Evolutionary conservation across 2,113 vertebrate genomes (phyloP), one percentile per base, ranked within the genome.

Genomic region (Danionella cerebrum): DNA sequence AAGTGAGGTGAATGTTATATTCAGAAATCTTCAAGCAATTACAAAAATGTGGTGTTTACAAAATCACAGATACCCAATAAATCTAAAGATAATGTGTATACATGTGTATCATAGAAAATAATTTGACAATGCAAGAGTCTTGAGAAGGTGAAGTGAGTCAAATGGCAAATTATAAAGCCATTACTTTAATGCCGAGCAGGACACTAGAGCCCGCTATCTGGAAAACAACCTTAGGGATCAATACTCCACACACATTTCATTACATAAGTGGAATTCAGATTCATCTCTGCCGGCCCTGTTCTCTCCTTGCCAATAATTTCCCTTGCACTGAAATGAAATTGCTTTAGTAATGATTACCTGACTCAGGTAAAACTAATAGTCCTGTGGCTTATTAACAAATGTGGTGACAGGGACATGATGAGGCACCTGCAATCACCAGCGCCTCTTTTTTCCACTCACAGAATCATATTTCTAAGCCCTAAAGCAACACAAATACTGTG

Each of bases 261-360:
- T 87, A 85, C 72, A 87, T 88, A 89, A 87, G 85, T 89, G 88
- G 84, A 85, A 88, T 85, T 84, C 83, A 89, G 89, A 90, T 88
- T 89, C 80, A 84, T 90, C 83, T 74, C 76, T 67, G 81, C 80
- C 86, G 79, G 78, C 89, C 84, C 86, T 82, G 82, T 87, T 87
- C 87, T 82, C 72, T 39, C 66, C 63, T 69, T 68, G 65, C 80
- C 86, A 88, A 89, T 91, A 91, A 91, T 85, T 89, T 84, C 84
- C 80, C 76, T 71, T 2, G 85, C 88, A 76, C 85, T 69, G 54
- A 81, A 81, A 88, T 80, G 65, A 85, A 91, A 95, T 89, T 90
- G 85, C 87, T 88, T 95, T 95, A 93, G 90, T 84, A 93, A 93
- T 90, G 91, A 94, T 93, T 93, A 92, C 87, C 89, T 92, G 90